Percentiles rank a stretch among this genome's conserved stretches.
These are phyloP conservation scores for Ctenomys sociabilis DNA, from an alignment of 2,113 vertebrate species.

Conservation along the genomic window DNA sequence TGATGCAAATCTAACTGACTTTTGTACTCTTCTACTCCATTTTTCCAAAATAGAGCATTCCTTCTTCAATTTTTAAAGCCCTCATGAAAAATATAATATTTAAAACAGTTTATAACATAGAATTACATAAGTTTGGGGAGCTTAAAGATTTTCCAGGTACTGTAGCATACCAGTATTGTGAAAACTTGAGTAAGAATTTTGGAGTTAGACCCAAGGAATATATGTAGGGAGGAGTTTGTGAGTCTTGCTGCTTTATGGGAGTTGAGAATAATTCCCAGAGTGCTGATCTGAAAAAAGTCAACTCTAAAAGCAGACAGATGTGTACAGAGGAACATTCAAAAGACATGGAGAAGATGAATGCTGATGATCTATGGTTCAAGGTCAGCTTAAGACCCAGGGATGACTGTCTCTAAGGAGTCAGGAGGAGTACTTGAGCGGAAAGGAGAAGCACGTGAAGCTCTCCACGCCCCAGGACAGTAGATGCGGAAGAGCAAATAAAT, in stretches of 20 bases:
- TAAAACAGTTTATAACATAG: background rate
- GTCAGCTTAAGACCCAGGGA: background rate
- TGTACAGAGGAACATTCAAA: background rate
- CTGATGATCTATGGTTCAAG: background rate
- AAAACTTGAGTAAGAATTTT: background rate
- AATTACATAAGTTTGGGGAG: background rate
- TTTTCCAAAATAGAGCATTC: background rate
- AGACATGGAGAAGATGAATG: background rate
- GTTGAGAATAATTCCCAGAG: conserved; percentile 11
- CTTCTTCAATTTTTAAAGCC: background rate
- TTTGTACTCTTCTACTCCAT: background rate
- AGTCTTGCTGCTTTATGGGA: background rate
- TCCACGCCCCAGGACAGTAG: background rate
- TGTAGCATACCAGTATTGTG: background rate
- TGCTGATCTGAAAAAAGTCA: background rate
- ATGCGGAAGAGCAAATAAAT: background rate
- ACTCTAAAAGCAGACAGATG: background rate
- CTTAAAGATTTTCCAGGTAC: background rate
- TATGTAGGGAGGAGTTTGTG: background rate
- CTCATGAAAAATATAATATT: background rate
- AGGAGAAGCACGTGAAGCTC: background rate
- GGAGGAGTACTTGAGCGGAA: background rate
- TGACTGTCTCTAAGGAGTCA: background rate
- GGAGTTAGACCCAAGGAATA: background rate
- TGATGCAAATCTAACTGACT: background rate